Conservation (phyloP, 2,797 vertebrate genomes). For the Orientallactaga sibirica region DNA sequence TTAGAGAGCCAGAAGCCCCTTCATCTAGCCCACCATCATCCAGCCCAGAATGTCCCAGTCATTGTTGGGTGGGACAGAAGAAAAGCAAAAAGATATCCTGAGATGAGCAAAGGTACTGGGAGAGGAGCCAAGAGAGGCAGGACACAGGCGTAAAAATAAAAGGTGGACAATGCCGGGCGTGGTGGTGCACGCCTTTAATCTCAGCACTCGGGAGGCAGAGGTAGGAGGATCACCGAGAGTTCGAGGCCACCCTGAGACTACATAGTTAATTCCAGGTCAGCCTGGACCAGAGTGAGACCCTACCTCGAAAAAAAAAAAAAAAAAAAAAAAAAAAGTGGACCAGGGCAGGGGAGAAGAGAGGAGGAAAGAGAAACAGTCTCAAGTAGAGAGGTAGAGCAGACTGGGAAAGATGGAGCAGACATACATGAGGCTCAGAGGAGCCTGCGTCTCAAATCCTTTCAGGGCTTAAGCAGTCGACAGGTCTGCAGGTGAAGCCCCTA, state of each 20-base stretch:
- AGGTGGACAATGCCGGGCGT: background rate
- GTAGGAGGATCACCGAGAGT: too few relatives aligned
- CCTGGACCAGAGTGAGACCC: too few relatives aligned
- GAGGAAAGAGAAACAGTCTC: background rate
- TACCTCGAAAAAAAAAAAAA: too few relatives aligned
- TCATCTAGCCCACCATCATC: background rate
- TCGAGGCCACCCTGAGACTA: too few relatives aligned
- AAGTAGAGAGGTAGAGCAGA: background rate
- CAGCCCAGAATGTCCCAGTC: background rate
- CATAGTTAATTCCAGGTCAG: too few relatives aligned
- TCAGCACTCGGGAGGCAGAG: too few relatives aligned
- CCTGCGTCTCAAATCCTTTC: fast-evolving
- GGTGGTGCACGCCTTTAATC: too few relatives aligned
- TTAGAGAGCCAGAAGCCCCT: background rate
- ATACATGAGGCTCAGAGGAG: fast-evolving
- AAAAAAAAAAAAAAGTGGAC: too few relatives aligned
- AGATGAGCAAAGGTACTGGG: background rate
- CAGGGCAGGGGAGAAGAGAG: background rate
- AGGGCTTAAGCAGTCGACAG: background rate
- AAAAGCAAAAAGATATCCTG: background rate
- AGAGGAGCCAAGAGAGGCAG: background rate
- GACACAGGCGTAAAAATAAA: background rate
- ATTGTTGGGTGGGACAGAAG: background rate
- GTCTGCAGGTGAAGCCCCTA: background rate
- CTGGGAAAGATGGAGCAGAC: background rate